Evolutionary conservation across 1,140 invertebrate genomes (phyloP).

Genomic region (Orussus abietinus): DNA sequence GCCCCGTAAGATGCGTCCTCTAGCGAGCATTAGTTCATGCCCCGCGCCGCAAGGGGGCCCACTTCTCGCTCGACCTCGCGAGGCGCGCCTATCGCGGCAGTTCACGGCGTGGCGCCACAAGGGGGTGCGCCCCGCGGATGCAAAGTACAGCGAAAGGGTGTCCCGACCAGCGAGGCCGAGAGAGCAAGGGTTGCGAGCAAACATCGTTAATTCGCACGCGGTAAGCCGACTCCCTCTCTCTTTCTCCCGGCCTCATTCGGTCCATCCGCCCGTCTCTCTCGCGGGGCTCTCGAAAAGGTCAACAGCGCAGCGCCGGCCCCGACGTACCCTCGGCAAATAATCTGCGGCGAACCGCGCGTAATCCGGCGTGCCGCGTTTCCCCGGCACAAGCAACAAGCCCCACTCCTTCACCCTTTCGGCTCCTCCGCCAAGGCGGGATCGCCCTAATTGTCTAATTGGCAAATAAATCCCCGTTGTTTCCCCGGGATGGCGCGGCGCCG

Average conservation of each 20-base stretch:
- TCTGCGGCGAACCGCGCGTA: constrained; percentile 31
- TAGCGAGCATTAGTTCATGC: no score
- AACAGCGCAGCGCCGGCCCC: constrained; percentile 33
- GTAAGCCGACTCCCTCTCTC: constrained; percentile 17
- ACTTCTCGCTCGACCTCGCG: no score
- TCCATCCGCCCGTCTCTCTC: constrained; percentile 12
- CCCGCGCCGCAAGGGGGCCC: no score
- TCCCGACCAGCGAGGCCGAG: constrained; percentile 9
- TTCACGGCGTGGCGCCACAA: no score
- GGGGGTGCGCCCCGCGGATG: not conserved
- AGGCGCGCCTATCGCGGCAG: no score
- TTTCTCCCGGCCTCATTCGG: not conserved
- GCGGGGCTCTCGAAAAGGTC: constrained; percentile 42
- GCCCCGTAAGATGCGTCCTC: no score
- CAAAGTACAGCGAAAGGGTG: constrained; percentile 3
- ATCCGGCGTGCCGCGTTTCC: no score
- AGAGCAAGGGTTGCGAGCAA: constrained; percentile 40
- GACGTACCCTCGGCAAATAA: constrained; percentile 33
- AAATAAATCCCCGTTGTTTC: constrained; percentile 45
- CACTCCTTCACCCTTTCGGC: constrained; percentile 10
- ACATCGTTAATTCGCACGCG: constrained; percentile 48
- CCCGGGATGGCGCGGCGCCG: constrained; percentile 19
- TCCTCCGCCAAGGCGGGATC: constrained; percentile 17
- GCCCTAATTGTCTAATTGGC: constrained; percentile 44
- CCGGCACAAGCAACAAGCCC: no score